Evolutionary conservation across 2,888 invertebrate genomes (phyloP), one percentile per base, ranked within the genome.

Genomic region (Dicyrtomina minuta): DNA sequence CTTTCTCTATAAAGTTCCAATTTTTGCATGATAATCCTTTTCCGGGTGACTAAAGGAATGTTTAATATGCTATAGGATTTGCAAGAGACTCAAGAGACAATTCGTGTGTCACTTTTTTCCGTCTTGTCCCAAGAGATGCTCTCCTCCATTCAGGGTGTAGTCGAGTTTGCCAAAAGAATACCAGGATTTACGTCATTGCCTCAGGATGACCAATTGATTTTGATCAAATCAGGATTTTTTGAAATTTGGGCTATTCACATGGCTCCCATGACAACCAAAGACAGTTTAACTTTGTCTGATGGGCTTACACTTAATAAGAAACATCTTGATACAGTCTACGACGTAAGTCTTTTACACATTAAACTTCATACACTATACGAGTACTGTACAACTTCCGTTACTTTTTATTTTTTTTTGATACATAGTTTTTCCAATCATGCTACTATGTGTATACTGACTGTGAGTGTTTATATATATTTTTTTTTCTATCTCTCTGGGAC

Each of bases 151-250:
- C 93, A 94, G 80, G 89, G 91, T 82, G 91, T 96, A 77, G 97
- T 98, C 39, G 96, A 97, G 82, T 97, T 96, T 82, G 95, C 95
- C 66, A 98, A 98, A 83, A 86, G 92, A 79, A 89, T 96, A 79
- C 96, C 97, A 74, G 86, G 94, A 75, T 97, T 97, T 85, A 87
- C 89, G 80, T 89, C 89, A 77, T 87, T 97, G 78, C 88, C 90
- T 66, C 96, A 97, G 83, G 96, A 96, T 81, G 97, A 97, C 84
- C 97, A 98, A 83, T 87, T 98, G 78, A 94, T 96, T 78, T 87
- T 98, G 77, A 94, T 97, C 80, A 97, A 98, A 86, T 88, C 90
- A 44, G 96, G 96, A 72, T 98, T 98, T 85, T 95, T 96, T 82
- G 97, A 97, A 84, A 89, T 96, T 74, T 97, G 96, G 96, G 86